Percentiles rank a stretch among this genome's conserved stretches.
phyloP scores from a whole-genome alignment of 1,140 invertebrate species.

The Bombyx mori region ASM3026992v2 NC_085126.1:2220501-2221000 shows the following conservation, averaged over 20 bases:
- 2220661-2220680: conserved; percentile 86
- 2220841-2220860: background rate
- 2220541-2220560: too few species aligned
- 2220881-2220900: too few species aligned
- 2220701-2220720: conserved; percentile 93
- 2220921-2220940: too few species aligned
- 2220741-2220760: conserved; percentile 86
- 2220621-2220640: background rate
- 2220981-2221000: too few species aligned
- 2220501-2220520: too few species aligned
- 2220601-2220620: background rate
- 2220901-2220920: too few species aligned
- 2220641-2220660: conserved; percentile 54
- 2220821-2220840: conserved; percentile 50
- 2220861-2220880: too few species aligned
- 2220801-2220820: conserved; percentile 77
- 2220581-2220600: too few species aligned
- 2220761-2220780: conserved; percentile 72
- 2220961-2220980: too few species aligned
- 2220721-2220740: conserved; percentile 78
- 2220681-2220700: conserved; percentile 92
- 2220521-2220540: too few species aligned
- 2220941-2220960: too few species aligned
- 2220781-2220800: conserved; percentile 77
- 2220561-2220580: too few species aligned